Base-by-base conservation (phyloP, 2,113 vertebrate genomes). In the Sardina pilchardus region DNA sequence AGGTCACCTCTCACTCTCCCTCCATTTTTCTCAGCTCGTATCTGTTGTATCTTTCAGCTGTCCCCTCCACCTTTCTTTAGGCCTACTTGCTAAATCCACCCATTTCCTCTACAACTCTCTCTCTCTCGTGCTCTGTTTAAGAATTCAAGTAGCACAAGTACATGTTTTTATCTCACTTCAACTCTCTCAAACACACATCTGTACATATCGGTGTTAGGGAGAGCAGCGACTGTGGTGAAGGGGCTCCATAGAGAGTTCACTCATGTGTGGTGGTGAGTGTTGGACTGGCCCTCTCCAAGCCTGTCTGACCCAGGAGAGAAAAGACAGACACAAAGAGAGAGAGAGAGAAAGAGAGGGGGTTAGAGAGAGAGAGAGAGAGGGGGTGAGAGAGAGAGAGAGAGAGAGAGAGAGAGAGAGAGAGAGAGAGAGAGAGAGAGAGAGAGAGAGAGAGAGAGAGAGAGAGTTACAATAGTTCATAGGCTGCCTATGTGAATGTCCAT, bases 1-100 rank as follows among this genome's bases (percentile, higher is more conserved):
- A 92, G 89, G 91, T 92, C 91, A 91, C 91, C 90, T 87, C 85
- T 86, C 67, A 26, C 83, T 21, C 45, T 48, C 48, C 16, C 3
- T 78, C 84, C 44, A 10, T 44, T 16, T 80, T 34, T 56, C 30
- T 30, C 21, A 63, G 63, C 12, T 67, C 30, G n/a, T 67, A n/a
- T 67, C n/a, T 26, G n/a, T 30, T n/a, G 9, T 47, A 14, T 67
- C n/a, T 26, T 30, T 30, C 63, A 12, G 26, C n/a, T 30, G 26
- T 9, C 7, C 63, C 30, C n/a, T 67, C 24, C 10, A 30, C 26
- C 63, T 67, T 67, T 67, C n/a, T 9, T 30, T 3, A 42, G 39
- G 39, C 39, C 39, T 42, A 67, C 63, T 26, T 67, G 24, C 56
- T 63, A 63, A 6, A 5, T 71, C 71, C 21, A 6, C 34, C 83